Base-by-base conservation (phyloP, 1,140 invertebrate species). In the Drosophila prosaltans region DNA sequence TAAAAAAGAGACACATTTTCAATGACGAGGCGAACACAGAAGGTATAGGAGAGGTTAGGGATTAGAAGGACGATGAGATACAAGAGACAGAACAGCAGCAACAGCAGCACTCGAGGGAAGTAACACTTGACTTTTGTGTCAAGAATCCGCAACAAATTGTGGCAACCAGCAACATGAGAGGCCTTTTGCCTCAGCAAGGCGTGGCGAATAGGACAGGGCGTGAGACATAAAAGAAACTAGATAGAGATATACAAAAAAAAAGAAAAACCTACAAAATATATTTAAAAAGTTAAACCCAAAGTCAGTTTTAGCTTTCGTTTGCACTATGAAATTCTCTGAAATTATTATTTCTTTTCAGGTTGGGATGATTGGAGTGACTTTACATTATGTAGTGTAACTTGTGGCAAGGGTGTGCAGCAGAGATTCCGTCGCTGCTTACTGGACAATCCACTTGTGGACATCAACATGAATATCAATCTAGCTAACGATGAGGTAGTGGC, bases 351-450 rank as follows among this genome's bases (percentile, higher is more conserved):
- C 39, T 76, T 85, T 36, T 60, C 65, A 92, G 91, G 91, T 61
- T 94, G 94, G 94, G 92, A 93, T 60, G 92, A 93, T 69, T 94
- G 94, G 94, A 94, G 93, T 45, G 92, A 93, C 65, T 95, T 94
- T 93, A 94, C 94, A 54, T 83, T 93, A 28, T 95, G 94, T 80
- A 94, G 94, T 65, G 94, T 94, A 32, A 94, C 93, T 51, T 95
- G 94, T 65, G 94, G 94, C 10, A 94, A 93, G 86, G 94, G 94
- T n/a, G 91, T 93, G 4, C 92, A 94, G 75, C 94, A 94, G 65
- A 90, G 94, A 51, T 94, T 93, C 92, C 91, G 94, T 6, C 93
- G 94, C 69, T 94, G 94, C 74, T 69, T 93, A 28, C 76, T 82
- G 10, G 92, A 93, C 75, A 92, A 92, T 80, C 88, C 91, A 21